These are phyloP conservation scores for Delia radicum DNA, from an alignment of 1,140 invertebrate genomes.

Conservation along the genomic window DNA sequence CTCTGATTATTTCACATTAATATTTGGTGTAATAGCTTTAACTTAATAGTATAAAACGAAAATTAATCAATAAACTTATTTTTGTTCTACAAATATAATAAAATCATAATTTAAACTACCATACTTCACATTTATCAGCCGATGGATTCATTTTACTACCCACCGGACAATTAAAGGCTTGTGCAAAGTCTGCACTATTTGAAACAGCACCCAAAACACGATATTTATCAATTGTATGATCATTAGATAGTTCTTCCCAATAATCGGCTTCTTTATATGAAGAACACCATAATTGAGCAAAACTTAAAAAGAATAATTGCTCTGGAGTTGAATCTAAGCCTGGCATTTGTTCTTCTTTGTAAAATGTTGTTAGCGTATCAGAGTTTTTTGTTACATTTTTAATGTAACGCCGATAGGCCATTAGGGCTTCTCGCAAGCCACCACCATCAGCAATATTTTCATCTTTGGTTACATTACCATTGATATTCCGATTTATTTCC, in stretches of 20 bases:
- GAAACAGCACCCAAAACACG: conserved; percentile 69
- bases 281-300: conserved; percentile 69
- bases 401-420: conserved; percentile 67
- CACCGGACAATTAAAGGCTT: conserved; percentile 64
- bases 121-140: conserved; percentile 54
- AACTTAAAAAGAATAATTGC: conserved; percentile 88
- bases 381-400: conserved; percentile 56
- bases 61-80: too few species aligned
- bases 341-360: conserved; percentile 68
- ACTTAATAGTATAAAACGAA: too few species aligned
- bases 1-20: too few species aligned
- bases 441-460: conserved; percentile 82
- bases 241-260: conserved; percentile 42
- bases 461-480: conserved; percentile 65
- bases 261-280: conserved; percentile 42
- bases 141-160: conserved; percentile 64
- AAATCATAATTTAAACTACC: too few species aligned
- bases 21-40: too few species aligned
- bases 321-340: conserved; percentile 79
- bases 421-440: conserved; percentile 82
- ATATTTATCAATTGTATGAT: conserved; percentile 47
- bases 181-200: conserved; percentile 67
- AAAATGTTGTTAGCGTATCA: conserved; percentile 51
- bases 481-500: conserved; percentile 59
- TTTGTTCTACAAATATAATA: too few species aligned